phyloP scores from a whole-genome alignment of 2,888 invertebrate species.

The Chalcosyrphus nemorum region DNA sequence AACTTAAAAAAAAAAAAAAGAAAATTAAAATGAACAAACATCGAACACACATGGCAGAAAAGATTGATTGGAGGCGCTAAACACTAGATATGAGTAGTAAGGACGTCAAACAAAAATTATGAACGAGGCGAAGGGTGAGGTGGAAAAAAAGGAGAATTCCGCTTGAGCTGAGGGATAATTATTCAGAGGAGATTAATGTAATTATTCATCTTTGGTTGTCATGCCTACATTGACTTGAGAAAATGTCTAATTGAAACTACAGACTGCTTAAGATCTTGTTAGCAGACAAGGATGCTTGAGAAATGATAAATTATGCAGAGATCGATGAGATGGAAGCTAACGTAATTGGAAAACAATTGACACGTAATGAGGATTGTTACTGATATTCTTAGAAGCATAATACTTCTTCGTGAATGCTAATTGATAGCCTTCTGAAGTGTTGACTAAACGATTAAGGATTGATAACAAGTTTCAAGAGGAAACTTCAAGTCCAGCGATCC shows the following conservation, averaged over 20 bases:
- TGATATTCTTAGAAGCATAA: too few relatives aligned
- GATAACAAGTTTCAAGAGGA: too few relatives aligned
- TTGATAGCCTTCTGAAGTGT: too few relatives aligned
- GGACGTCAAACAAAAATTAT: background rate
- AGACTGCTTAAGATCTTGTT: background rate
- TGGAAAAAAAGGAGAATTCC: background rate
- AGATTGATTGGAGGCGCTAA: background rate
- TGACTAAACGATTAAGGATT: too few relatives aligned
- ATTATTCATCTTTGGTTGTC: background rate
- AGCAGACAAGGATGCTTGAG: background rate
- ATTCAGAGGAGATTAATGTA: background rate
- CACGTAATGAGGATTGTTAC: too few relatives aligned
- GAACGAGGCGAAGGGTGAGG: background rate
- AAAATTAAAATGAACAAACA: slow-evolving; percentile 35
- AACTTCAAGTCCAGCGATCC: too few relatives aligned
- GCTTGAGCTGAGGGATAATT: background rate
- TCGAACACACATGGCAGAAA: slow-evolving; percentile 34
- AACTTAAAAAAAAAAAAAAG: slow-evolving; percentile 27
- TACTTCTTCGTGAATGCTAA: too few relatives aligned
- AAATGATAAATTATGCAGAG: slow-evolving; percentile 21
- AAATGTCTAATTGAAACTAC: background rate
- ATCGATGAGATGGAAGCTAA: background rate
- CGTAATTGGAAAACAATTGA: background rate
- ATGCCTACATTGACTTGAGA: background rate
- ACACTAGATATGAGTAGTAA: background rate